Base-by-base conservation (phyloP, 2,888 invertebrate species). In the Nemapogon koenigi region DNA sequence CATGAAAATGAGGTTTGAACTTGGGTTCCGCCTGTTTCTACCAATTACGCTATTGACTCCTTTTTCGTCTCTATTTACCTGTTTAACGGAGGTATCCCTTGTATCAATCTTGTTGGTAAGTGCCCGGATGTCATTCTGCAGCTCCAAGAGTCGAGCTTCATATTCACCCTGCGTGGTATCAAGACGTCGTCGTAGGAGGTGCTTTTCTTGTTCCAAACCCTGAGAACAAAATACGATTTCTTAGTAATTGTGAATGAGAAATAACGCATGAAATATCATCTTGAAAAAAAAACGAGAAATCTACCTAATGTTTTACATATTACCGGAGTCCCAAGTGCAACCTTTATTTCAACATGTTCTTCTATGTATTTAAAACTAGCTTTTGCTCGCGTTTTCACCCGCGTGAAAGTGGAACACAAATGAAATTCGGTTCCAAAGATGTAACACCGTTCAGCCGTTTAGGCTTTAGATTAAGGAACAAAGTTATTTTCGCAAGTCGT, bases 191-290 rank as follows among this genome's bases (percentile, higher is more conserved):
- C 92, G 83, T 37, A 97, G 81, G 37, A 90, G 83, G 69, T 97
- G 92, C 52, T 94, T 89, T 70, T 97, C 96, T 70, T 97, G 96
- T 71, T 96, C 94, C 64, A 96, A 81, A 59, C 87, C 87, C 96
- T 97, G 83, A 0, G 43, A 50, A 37, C 46, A 33, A 19, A 33
- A n/a, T n/a, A n/a, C n/a, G n/a, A n/a, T n/a, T n/a, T n/a, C 4
- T 4, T 4, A 27, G 28, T 13, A 27, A 27, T 7, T 6, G 6
- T 22, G 6, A 22, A 22, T 22, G 10, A 22, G 10, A 7, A 22
- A 22, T 7, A 22, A 10, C 6, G 6, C 10, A 22, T 22, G 6
- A 6, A 10, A 22, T 22, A 22, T 7, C 10, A 22, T 22, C 6
- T 7, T 22, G 6, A 22, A 22, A 22, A 6, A 22, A 6, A 22